phyloP scores from a whole-genome alignment of 1,140 invertebrate genomes.

The Euwallacea fornicatus region DNA sequence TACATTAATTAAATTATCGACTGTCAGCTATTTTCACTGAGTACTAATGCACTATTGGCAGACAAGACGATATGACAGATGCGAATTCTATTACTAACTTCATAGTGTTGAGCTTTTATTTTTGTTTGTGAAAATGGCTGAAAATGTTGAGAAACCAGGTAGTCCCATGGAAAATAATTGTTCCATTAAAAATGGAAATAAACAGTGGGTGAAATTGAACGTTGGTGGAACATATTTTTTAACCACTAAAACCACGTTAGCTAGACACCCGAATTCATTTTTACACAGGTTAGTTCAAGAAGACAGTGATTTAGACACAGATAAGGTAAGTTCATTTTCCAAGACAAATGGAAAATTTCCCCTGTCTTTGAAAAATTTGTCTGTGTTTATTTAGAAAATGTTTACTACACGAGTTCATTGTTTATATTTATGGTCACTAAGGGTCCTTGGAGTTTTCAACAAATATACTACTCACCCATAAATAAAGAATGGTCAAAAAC shows the following conservation, averaged over 20 bases:
- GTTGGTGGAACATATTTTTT: conserved; percentile 93
- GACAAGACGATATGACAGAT: not conserved
- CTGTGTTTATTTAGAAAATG: no score
- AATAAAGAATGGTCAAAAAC: no score
- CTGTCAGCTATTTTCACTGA: not conserved
- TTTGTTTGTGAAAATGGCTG: conserved; percentile 47
- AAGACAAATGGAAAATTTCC: no score
- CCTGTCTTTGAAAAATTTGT: no score
- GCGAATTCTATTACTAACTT: conserved; percentile 15
- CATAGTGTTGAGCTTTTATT: conserved; percentile 1
- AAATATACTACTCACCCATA: no score
- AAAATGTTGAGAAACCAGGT: conserved; percentile 43
- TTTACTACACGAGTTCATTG: no score
- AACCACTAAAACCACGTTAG: conserved; percentile 94
- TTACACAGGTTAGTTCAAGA: conserved; percentile 95
- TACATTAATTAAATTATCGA: not conserved
- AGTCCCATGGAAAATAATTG: conserved; percentile 44
- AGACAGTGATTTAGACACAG: conserved; percentile 87
- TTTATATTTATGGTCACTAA: no score
- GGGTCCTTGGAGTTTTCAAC: no score
- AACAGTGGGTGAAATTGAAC: conserved; percentile 86
- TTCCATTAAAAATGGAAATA: conserved; percentile 55
- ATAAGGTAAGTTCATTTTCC: conserved; percentile 68
- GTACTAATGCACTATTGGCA: not conserved
- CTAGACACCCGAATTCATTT: conserved; percentile 95